These are phyloP conservation scores for Ophion obscuratus DNA, from an alignment of 2,888 invertebrate genomes.

Conservation along the genomic window DNA sequence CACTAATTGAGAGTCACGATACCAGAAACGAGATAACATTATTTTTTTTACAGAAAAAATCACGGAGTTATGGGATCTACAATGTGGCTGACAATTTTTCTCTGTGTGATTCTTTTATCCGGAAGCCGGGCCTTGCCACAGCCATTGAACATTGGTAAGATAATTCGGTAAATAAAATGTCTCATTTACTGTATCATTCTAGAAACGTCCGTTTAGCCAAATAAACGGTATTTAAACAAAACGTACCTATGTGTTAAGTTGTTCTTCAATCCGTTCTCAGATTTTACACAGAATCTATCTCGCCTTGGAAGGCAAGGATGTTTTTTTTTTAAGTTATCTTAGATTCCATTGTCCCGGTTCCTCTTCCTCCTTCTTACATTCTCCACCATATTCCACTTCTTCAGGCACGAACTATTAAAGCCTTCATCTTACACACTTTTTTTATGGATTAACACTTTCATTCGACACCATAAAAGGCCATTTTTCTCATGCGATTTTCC, in stretches of 20 bases:
- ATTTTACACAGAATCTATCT: not conserved
- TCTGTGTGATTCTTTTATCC: conserved; percentile 46
- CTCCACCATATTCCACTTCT: too few species aligned
- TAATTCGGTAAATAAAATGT: not conserved
- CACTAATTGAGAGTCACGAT: not conserved
- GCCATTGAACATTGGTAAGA: conserved; percentile 67
- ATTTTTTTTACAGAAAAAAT: conserved; percentile 46
- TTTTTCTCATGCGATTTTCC: not conserved
- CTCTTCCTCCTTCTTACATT: too few species aligned
- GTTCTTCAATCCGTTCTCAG: conserved; percentile 1
- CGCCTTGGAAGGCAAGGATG: too few species aligned
- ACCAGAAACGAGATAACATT: not conserved
- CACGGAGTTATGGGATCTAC: conserved; percentile 38
- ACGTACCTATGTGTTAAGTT: not conserved
- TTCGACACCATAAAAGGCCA: not conserved
- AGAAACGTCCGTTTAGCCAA: not conserved
- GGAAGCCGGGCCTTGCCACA: conserved; percentile 52
- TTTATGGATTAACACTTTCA: conserved; percentile 16
- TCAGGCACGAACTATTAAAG: not conserved
- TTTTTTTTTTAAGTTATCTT: too few species aligned
- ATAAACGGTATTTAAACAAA: not conserved
- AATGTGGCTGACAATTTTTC: conserved; percentile 27
- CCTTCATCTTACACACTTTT: conserved; percentile 9
- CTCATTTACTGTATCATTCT: not conserved
- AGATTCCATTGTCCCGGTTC: not conserved